These are phyloP conservation scores for Eonycteris spelaea DNA, from an alignment of 2,113 vertebrate genomes.

Conservation along the genomic window DNA sequence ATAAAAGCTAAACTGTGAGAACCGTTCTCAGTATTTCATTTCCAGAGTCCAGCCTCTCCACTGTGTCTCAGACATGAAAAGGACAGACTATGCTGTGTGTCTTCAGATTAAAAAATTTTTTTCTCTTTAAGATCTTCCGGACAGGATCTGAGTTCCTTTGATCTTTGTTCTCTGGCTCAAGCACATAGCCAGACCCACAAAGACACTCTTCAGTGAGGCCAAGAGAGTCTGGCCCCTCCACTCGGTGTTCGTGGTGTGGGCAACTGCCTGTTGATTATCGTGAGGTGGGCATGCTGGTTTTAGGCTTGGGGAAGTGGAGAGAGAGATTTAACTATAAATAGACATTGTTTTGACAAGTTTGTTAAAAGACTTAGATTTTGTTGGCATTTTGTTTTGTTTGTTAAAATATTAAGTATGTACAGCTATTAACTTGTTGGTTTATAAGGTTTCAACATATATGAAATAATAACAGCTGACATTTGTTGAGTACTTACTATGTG, in stretches of 20 bases:
- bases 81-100: background rate
- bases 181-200: background rate
- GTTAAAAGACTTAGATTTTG: background rate
- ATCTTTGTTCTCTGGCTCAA: background rate
- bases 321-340: background rate
- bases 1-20: slow-evolving; percentile 59
- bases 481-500: background rate
- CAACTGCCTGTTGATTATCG: fast-evolving
- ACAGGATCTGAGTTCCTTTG: background rate
- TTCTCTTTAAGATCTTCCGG: background rate
- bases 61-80: background rate
- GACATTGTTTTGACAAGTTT: background rate
- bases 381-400: background rate
- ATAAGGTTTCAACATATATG: background rate
- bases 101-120: background rate
- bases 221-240: background rate
- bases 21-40: slow-evolving; percentile 41
- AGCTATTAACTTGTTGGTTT: background rate
- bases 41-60: background rate
- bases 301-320: background rate
- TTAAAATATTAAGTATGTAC: background rate
- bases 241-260: background rate
- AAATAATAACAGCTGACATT: background rate
- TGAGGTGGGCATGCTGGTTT: background rate
- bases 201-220: background rate